These are phyloP conservation scores for Anguilla rostrata DNA, from an alignment of 2,113 vertebrate species.

Conservation along the genomic window DNA sequence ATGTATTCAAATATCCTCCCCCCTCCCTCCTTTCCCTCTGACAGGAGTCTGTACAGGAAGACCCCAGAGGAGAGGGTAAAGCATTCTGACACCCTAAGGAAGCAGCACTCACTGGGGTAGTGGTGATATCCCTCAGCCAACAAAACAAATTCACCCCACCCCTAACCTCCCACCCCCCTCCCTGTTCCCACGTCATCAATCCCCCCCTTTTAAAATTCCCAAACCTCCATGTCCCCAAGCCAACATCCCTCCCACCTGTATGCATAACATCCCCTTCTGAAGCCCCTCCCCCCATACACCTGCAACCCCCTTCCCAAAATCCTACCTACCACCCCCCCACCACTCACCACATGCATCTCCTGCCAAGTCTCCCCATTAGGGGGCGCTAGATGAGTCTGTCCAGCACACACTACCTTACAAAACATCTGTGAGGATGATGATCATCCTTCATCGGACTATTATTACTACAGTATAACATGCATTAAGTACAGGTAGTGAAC, in stretches of 20 bases:
- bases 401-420: background rate
- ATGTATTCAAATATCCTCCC: background rate
- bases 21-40: slow-evolving; percentile 2
- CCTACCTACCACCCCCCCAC: background rate
- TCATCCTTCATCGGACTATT: background rate
- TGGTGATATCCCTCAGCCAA: background rate
- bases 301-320: background rate
- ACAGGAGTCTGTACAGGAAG: slow-evolving; percentile 69
- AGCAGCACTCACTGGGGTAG: slow-evolving; percentile 70
- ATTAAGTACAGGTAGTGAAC: background rate
- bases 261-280: no score
- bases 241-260: no score
- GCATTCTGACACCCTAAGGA: slow-evolving; percentile 64
- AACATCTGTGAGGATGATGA: background rate
- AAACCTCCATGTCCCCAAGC: no score
- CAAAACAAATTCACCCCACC: no score
- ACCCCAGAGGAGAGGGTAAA: slow-evolving; percentile 65
- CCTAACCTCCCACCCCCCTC: no score
- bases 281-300: background rate
- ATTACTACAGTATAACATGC: background rate
- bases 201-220: no score
- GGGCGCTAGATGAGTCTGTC: background rate
- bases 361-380: background rate
- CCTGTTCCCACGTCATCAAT: background rate
- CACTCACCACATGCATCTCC: background rate